Percentiles rank a stretch among this genome's conserved stretches.
Evolutionary conservation across 2,797 vertebrate genomes (phyloP).

Genomic region (Xiphophorus birchmanni): DNA sequence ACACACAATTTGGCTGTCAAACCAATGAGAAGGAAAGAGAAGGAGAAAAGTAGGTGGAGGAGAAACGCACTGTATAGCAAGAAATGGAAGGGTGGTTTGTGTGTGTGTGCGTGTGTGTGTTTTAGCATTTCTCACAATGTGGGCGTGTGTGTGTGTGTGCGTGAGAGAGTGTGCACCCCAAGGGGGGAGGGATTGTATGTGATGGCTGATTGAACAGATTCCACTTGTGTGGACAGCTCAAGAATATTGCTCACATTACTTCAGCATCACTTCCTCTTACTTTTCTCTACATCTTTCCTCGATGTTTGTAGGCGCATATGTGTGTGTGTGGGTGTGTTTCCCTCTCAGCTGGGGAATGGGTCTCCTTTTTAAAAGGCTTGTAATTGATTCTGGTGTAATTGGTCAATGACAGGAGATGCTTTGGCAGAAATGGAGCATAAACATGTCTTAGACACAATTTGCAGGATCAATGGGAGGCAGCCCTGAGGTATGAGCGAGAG

Average conservation of each 20-base stretch:
- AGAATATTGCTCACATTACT: slow-evolving; percentile 78
- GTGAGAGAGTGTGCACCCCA: slow-evolving; percentile 3
- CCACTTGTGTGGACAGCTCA: slow-evolving; percentile 71
- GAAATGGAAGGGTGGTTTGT: slow-evolving; percentile 47
- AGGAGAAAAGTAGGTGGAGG: slow-evolving; percentile 30
- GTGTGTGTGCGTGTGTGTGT: neutral
- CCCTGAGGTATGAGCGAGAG: slow-evolving; percentile 38
- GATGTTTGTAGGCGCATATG: neutral
- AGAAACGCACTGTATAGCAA: slow-evolving; percentile 58
- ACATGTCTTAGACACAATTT: slow-evolving; percentile 81
- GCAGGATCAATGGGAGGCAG: slow-evolving; percentile 79
- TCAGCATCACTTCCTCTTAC: slow-evolving; percentile 68
- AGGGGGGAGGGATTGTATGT: slow-evolving; percentile 50
- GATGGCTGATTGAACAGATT: slow-evolving; percentile 78
- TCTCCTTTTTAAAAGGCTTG: slow-evolving; percentile 79
- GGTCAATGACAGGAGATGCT: slow-evolving; percentile 81
- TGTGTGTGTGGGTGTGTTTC: slow-evolving; percentile 32
- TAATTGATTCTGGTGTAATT: slow-evolving; percentile 86
- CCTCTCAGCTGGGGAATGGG: slow-evolving; percentile 43
- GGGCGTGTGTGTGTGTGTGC: slow-evolving; percentile 9
- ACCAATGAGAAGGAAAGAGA: slow-evolving; percentile 70
- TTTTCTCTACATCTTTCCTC: slow-evolving; percentile 37
- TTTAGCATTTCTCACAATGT: neutral
- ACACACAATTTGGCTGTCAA: slow-evolving; percentile 85
- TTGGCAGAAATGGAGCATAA: slow-evolving; percentile 83